phyloP scores from a whole-genome alignment of 2,888 invertebrate species.

The Drosophila lacicola region DNA sequence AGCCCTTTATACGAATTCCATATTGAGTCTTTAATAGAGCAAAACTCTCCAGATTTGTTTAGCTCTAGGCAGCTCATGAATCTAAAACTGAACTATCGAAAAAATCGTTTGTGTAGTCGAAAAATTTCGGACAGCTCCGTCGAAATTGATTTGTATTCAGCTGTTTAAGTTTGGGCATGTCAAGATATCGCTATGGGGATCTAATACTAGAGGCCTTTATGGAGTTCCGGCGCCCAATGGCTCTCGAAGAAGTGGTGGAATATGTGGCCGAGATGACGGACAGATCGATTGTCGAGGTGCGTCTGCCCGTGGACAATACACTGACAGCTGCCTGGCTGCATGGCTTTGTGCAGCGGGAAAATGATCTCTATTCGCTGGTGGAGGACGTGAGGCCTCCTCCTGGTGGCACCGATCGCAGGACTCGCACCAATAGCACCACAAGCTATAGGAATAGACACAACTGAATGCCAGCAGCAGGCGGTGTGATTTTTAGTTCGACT shows the following conservation, averaged over 20 bases:
- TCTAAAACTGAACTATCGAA: neutral
- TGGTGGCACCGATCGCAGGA: no score
- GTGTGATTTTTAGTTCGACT: no score
- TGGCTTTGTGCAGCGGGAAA: slow-evolving; percentile 45
- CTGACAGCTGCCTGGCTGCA: slow-evolving; percentile 63
- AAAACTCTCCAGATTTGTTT: no score
- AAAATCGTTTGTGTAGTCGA: neutral
- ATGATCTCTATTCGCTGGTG: slow-evolving; percentile 32
- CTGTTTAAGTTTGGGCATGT: slow-evolving; percentile 30
- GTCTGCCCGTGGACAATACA: slow-evolving; percentile 57
- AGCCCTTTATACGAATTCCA: no score
- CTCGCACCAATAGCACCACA: no score
- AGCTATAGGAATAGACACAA: no score
- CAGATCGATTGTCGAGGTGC: slow-evolving; percentile 32
- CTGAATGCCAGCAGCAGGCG: no score
- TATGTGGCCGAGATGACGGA: slow-evolving; percentile 62
- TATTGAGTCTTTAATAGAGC: no score
- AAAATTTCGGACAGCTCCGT: neutral
- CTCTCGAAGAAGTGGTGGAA: slow-evolving; percentile 47
- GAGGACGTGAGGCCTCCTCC: no score
- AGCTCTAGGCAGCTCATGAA: neutral
- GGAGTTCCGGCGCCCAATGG: slow-evolving; percentile 53
- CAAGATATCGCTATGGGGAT: slow-evolving; percentile 56
- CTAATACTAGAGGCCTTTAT: slow-evolving; percentile 60
- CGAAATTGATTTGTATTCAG: neutral